Base-by-base conservation (phyloP, 2,888 invertebrate genomes). In the Sympetrum striolatum region DNA sequence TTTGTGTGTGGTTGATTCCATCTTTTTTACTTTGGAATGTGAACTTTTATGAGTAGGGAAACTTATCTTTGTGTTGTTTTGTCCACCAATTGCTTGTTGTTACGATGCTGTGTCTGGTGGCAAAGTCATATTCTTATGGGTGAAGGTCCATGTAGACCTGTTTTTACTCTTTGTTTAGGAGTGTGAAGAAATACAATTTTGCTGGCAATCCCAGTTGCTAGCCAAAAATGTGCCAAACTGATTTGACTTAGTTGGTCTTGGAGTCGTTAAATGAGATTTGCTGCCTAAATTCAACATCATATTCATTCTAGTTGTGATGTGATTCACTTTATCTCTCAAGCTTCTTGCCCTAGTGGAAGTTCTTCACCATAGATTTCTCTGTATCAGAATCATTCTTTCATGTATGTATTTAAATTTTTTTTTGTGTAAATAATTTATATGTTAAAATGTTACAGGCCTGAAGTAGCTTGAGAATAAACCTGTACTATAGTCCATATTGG, bases 401-500 rank as follows among this genome's bases (percentile, higher is more conserved):
- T 60, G n/a, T 60, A 86, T 60, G 60, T 60, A 60, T 86, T 60
- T 86, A 37, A 60, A 60, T 37, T 86, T 82, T 82, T 58, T 86
- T 86, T 86, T 86, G 25, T 86, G 86, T 86, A 86, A 86, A 86
- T 86, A 86, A 86, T 86, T 86, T 86, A 64, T 86, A 86, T 86
- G 86, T 86, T 60, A 86, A 86, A 64, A 86, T 86, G 86, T 86
- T 86, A 86, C 86, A 86, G 58, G 86, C 86, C 64, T 86, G 86
- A 60, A 86, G 58, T 86, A 86, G 86, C 86, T 86, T 86, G 86
- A 86, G 86, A 86, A 86, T 86, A 86, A 86, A 86, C 60, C 60
- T 86, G 60, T 86, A 86, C 53, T 86, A 86, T 86, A 86, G 86
- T 86, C 86, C 86, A 86, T 86, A 86, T 86, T 86, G 86, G 86